Evolutionary conservation across 2,113 vertebrate genomes (phyloP), one percentile per base, ranked within the genome.

Genomic region (Collichthys lucidus): DNA sequence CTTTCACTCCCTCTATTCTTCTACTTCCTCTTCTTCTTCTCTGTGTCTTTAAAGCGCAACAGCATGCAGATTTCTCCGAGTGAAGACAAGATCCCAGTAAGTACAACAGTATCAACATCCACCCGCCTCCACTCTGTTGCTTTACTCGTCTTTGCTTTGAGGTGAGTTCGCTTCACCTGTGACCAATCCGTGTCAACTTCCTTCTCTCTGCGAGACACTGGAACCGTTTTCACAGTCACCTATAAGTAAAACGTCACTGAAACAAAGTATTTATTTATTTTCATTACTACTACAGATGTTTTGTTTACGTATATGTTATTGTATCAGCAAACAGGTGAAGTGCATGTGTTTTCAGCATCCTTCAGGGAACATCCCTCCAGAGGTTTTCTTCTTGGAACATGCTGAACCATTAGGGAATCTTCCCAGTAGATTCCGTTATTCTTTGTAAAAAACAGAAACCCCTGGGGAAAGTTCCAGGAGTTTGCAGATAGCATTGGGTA

Each of bases 61-160:
- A 92, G 77, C 74, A 96, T 96, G 85, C 96, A 96, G 94, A 95
- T 96, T 62, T 84, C 91, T 17, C 92, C 92, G 87, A 92, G 86
- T 80, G 96, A 96, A 90, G 95, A 93, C 90, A 95, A 94, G 91
- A 87, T 92, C 68, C 94, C 93, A 0, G 95, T 96, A 55, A 95
- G 95, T 94, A 81, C 79, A 42, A 0, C 69, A 52, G 20, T 20
- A 19, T 40, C 35, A 40, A 40, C 35, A 40, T 50, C 19, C 77
- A 2, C 8, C 29, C 40, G 2, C 8, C 14, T 4, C 14, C 12
- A 17, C 70, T 20, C 49, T 52, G 14, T 55, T 50, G 20, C 1
- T 26, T 6, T 26, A 35, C 8, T 14, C 3, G 5, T 60, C 5
- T 24, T 59, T 61, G 24, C 31, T 4, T 69, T 44, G 47, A 26